These are phyloP conservation scores for Laticauda colubrina DNA, from an alignment of 2,113 vertebrate genomes.

Conservation along the genomic window DNA sequence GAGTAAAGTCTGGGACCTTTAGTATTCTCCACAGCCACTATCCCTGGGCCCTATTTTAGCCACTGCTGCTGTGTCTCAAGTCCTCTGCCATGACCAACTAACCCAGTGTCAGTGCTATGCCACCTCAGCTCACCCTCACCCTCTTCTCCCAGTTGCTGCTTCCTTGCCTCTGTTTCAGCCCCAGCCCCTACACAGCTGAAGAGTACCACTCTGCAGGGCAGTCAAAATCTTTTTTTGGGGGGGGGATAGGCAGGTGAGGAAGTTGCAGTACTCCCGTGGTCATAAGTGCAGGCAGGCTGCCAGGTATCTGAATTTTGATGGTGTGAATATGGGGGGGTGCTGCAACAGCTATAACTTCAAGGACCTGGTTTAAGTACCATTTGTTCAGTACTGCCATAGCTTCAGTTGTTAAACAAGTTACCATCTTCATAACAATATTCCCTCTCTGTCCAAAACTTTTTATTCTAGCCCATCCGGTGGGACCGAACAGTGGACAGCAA, in stretches of 20 bases:
- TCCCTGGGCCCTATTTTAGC: not conserved
- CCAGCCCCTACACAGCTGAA: not conserved
- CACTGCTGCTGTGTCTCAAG: not conserved
- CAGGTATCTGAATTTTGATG: not conserved
- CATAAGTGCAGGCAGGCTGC: not conserved
- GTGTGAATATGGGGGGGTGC: not conserved
- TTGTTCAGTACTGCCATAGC: not conserved
- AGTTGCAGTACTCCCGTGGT: not conserved
- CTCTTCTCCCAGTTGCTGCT: not conserved
- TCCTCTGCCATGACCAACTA: not conserved
- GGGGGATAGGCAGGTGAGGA: not conserved
- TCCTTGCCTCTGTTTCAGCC: not conserved
- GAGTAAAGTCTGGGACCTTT: not conserved
- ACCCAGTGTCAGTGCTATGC: not conserved
- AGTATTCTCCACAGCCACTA: not conserved
- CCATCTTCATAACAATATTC: not conserved
- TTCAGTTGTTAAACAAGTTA: not conserved
- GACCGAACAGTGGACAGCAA: slow-evolving; percentile 83
- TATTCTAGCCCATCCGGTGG: slow-evolving; percentile 85
- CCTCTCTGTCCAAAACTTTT: slow-evolving; percentile 1
- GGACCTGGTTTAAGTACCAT: not conserved
- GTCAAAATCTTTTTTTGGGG: not conserved
- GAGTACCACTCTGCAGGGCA: not conserved
- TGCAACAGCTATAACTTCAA: not conserved
- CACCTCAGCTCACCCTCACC: not conserved